Base-by-base conservation (phyloP, 2,888 invertebrate species). In the Cinara cedri region DNA sequence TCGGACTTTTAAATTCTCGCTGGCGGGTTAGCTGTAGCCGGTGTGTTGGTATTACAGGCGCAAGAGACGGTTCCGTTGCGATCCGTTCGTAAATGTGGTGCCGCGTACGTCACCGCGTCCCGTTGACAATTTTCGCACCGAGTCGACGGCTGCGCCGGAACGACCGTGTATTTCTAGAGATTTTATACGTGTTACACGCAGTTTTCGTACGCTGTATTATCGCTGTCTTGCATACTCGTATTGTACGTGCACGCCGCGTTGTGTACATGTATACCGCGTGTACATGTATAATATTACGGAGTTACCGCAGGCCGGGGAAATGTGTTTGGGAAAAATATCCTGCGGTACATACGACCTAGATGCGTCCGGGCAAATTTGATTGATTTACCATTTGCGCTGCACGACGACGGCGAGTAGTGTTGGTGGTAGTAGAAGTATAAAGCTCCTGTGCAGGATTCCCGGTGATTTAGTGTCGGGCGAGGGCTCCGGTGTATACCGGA, bases 381-480 rank as follows among this genome's bases (percentile, higher is more conserved):
- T 75, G 60, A 75, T 75, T 75, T 46, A 44, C 72, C 72, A 42
- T 70, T 70, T 34, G n/a, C 34, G n/a, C 42, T 34, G n/a, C 34
- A 34, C 42, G 54, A 62, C 9, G 11, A 34, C 42, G 54, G 74
- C 9, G 11, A 9, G 55, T 1, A 14, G 55, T 19, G 14, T 9
- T 4, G 49, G 62, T 4, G 49, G 62, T 10, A 19, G 19, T 9
- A 4, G 26, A 49, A 10, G 21, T 55, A 44, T 26, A 26, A 46
- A 8, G 44, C 24, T 4, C 49, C 19, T n/a, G n/a, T 0, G 13
- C 51, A 14, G 49, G 46, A 44, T 21, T 44, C 21, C 57, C 68
- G 60, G 57, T 74, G 63, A 74, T 74, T 74, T 74, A 75, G 66
- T 65, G 21, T 72, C 49, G 55, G 66, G 24, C 54, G 44, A 19